phyloP scores from a whole-genome alignment of 2,113 vertebrate species.

The Aphelocoma coerulescens region DNA sequence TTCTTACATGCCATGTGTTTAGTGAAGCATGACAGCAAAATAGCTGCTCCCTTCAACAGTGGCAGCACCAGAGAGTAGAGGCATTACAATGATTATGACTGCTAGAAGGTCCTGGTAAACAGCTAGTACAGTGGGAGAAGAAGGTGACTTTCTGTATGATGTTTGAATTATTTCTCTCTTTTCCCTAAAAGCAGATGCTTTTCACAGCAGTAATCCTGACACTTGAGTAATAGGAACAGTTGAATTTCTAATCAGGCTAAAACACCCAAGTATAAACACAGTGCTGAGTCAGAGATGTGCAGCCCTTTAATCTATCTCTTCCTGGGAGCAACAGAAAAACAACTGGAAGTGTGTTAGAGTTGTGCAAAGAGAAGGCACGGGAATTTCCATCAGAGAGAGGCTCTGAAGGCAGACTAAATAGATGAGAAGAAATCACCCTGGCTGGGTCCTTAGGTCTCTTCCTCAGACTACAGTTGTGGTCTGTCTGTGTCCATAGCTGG shows the following conservation, averaged over 20 bases:
- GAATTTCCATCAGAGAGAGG: neutral
- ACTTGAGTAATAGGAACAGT: neutral
- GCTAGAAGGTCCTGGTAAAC: neutral
- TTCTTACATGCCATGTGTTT: neutral
- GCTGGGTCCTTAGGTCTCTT: neutral
- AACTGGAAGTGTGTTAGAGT: neutral
- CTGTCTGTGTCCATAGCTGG: neutral
- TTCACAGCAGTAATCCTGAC: neutral
- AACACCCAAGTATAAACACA: neutral
- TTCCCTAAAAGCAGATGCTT: neutral
- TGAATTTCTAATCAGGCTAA: slow-evolving; percentile 6
- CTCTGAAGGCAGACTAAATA: neutral
- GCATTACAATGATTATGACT: neutral
- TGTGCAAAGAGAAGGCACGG: neutral
- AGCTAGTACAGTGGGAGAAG: neutral
- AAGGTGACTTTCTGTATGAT: neutral
- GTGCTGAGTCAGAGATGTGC: neutral
- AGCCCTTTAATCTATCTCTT: neutral
- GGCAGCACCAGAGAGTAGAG: neutral
- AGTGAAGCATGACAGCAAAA: neutral
- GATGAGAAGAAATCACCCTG: neutral
- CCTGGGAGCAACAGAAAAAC: neutral
- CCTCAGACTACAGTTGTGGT: neutral
- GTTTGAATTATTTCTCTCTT: slow-evolving; percentile 4
- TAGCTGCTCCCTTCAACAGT: neutral